Conservation (phyloP, 1,140 invertebrate genomes). For the Gonioctena quinquepunctata region DNA sequence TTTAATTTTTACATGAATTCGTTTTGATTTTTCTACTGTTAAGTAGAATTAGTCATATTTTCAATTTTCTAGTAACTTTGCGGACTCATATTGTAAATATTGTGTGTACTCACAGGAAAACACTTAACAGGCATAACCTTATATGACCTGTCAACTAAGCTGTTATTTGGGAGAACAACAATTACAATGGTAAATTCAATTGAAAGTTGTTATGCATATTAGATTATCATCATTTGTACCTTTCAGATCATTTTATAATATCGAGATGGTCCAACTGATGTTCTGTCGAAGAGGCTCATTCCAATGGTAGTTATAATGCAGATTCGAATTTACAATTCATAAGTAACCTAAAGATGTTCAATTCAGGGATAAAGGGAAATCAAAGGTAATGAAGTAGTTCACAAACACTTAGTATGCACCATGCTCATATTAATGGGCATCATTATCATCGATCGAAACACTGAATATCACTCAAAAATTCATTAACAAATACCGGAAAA, state of each 20-base stretch:
- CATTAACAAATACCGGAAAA: too few relatives aligned
- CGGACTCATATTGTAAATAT: constrained; percentile 5
- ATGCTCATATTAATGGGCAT: too few relatives aligned
- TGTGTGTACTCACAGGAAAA: neutral
- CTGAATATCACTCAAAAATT: too few relatives aligned
- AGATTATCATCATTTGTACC: constrained; percentile 5
- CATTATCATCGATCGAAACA: too few relatives aligned
- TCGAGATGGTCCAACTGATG: neutral
- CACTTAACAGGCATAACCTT: constrained; percentile 44
- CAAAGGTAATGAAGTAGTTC: constrained; percentile 34
- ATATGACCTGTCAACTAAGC: constrained; percentile 48
- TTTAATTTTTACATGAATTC: constrained; percentile 34
- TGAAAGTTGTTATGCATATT: constrained; percentile 20
- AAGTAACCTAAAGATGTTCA: constrained; percentile 48
- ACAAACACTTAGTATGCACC: neutral
- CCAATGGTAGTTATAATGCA: constrained; percentile 17
- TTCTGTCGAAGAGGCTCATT: neutral
- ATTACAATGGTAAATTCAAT: constrained; percentile 43
- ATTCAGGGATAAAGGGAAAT: constrained; percentile 48
- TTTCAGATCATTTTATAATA: constrained; percentile 10
- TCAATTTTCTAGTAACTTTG: neutral
- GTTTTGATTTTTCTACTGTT: constrained; percentile 23
- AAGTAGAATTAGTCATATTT: constrained; percentile 13
- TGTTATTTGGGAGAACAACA: constrained; percentile 33
- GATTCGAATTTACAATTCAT: constrained; percentile 26